phyloP scores from a whole-genome alignment of 2,888 invertebrate species.

The Heliconius sara region DNA sequence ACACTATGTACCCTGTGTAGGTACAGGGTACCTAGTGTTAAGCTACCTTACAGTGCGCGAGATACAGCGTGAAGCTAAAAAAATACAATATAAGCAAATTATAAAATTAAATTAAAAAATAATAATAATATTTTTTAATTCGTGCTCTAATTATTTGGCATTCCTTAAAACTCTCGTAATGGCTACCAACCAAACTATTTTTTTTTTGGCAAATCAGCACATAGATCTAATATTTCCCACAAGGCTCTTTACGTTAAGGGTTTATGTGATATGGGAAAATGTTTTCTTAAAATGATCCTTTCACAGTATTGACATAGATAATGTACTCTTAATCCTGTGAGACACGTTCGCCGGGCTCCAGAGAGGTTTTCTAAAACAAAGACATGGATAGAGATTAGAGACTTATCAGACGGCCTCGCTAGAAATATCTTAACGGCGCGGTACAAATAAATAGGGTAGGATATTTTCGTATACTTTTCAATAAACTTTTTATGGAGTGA shows the following conservation, averaged over 20 bases:
- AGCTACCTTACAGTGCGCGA: too few species aligned
- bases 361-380: constrained; percentile 74
- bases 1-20: too few species aligned
- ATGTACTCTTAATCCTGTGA: constrained; percentile 66
- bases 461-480: constrained; percentile 30
- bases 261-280: constrained; percentile 74
- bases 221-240: constrained; percentile 76
- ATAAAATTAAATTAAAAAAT: background rate
- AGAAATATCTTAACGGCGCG: constrained; percentile 60
- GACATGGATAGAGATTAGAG: constrained; percentile 72
- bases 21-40: too few species aligned
- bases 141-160: background rate
- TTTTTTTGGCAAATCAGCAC: constrained; percentile 38
- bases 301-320: constrained; percentile 78
- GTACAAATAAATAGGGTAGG: constrained; percentile 47
- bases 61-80: too few species aligned
- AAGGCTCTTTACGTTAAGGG: constrained; percentile 72
- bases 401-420: constrained; percentile 61
- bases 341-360: constrained; percentile 58
- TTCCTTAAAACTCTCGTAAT: background rate
- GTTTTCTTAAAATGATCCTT: constrained; percentile 71
- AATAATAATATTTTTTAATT: background rate
- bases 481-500: constrained; percentile 11
- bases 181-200: background rate
- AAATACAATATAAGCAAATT: background rate